A percentile compares a stretch with the other conserved stretches of the same genome.
phyloP scores from a whole-genome alignment of 2,113 vertebrate genomes.

The Gymnocephalus cernua region DNA sequence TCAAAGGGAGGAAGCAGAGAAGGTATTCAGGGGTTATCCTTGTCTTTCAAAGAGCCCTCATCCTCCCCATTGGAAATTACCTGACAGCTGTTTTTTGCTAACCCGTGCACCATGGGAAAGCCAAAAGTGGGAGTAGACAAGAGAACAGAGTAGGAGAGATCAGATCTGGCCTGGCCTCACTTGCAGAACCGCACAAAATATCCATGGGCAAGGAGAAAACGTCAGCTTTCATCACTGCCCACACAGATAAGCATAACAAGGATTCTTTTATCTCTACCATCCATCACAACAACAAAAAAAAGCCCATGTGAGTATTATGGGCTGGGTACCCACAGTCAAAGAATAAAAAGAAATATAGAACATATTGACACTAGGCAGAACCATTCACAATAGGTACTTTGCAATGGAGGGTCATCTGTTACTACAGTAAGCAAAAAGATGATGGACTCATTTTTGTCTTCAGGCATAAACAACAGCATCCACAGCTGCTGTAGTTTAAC shows the following conservation, averaged over 20 bases:
- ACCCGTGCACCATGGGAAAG: slow-evolving; percentile 43
- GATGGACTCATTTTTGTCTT: slow-evolving; percentile 13
- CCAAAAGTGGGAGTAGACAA: slow-evolving; percentile 41
- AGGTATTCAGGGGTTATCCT: slow-evolving; percentile 55
- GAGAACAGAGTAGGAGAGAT: slow-evolving; percentile 43
- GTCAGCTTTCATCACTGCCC: slow-evolving; percentile 50
- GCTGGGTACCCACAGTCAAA: neutral
- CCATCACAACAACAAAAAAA: slow-evolving; percentile 15
- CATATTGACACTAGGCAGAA: neutral
- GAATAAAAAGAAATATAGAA: neutral
- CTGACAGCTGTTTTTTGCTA: slow-evolving; percentile 64
- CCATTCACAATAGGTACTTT: slow-evolving; percentile 13
- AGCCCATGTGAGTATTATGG: slow-evolving; percentile 7
- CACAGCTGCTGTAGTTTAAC: neutral
- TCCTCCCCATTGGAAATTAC: slow-evolving; percentile 62
- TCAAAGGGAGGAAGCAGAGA: slow-evolving; percentile 53
- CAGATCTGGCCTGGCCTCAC: slow-evolving; percentile 33
- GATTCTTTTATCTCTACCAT: slow-evolving; percentile 9
- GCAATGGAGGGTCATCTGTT: slow-evolving; percentile 27
- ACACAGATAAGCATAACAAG: slow-evolving; percentile 17
- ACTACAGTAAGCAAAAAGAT: neutral
- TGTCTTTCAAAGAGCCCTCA: slow-evolving; percentile 27
- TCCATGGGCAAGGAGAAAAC: slow-evolving; percentile 33
- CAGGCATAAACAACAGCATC: slow-evolving; percentile 38
- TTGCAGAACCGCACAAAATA: slow-evolving; percentile 25